phyloP scores from a whole-genome alignment of 2,888 invertebrate genomes.

The Diaprepes abbreviatus region DNA sequence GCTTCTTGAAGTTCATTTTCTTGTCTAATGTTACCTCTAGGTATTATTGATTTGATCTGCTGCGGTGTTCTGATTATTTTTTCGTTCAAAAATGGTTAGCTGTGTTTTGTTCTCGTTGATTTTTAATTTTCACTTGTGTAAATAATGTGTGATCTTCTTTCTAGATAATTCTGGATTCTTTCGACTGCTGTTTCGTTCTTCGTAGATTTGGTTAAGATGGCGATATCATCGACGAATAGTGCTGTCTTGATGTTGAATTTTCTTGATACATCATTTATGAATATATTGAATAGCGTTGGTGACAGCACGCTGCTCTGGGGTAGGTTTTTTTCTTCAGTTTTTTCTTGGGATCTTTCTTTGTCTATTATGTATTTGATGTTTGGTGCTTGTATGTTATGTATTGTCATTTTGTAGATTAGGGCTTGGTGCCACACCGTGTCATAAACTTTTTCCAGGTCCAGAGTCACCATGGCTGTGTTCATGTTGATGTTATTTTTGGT shows the following conservation, averaged over 20 bases:
- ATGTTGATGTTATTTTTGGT: slow-evolving; percentile 6
- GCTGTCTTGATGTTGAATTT: not conserved
- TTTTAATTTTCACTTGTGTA: not conserved
- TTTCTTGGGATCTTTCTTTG: too few relatives aligned
- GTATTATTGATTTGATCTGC: not conserved
- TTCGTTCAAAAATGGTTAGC: not conserved
- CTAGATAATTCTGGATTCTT: not conserved
- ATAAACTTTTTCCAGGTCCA: slow-evolving; percentile 22
- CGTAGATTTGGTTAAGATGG: not conserved
- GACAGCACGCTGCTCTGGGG: slow-evolving; percentile 6
- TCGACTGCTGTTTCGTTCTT: not conserved
- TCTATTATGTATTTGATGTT: too few relatives aligned
- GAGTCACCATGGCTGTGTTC: not conserved
- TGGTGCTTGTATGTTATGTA: too few relatives aligned
- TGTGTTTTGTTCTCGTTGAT: not conserved
- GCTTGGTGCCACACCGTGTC: slow-evolving; percentile 19
- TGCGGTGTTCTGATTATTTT: not conserved
- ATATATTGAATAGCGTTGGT: slow-evolving; percentile 3
- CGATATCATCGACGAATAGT: not conserved
- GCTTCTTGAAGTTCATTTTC: not conserved
- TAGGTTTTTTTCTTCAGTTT: too few relatives aligned
- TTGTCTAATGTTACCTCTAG: not conserved
- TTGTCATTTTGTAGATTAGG: not conserved
- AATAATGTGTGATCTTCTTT: not conserved
- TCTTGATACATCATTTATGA: slow-evolving; percentile 5